Evolutionary conservation across 37 sponge, comb jelly and placozoan genomes (phyloP).

Genomic region (Tethya wilhelma): DNA sequence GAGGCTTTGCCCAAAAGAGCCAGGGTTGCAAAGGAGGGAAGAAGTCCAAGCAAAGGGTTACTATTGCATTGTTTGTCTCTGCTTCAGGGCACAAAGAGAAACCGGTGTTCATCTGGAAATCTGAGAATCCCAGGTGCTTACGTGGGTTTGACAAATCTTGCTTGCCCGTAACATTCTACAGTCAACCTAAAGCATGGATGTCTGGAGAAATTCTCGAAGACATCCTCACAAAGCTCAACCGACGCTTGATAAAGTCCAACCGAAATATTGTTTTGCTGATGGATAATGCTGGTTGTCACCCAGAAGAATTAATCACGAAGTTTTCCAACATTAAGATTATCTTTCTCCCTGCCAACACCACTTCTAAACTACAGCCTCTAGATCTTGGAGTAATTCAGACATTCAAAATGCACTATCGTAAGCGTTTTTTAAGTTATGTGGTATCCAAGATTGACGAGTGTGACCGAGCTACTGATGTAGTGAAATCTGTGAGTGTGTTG

Average conservation of each 20-base stretch:
- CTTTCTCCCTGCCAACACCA: conserved; percentile 68
- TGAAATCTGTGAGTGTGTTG: conserved; percentile 31
- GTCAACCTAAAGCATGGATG: conserved; percentile 71
- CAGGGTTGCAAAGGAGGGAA: conserved; percentile 74
- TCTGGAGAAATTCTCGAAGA: conserved; percentile 58
- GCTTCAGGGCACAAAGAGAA: conserved; percentile 55
- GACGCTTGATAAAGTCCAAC: conserved; percentile 6
- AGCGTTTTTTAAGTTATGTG: conserved; percentile 40
- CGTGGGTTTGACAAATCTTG: conserved; percentile 42
- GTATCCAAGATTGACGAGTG: conserved; percentile 70
- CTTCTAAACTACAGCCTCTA: conserved; percentile 65
- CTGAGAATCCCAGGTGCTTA: conserved; percentile 71
- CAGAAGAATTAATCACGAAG: conserved; percentile 39
- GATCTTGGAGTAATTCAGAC: conserved; percentile 63
- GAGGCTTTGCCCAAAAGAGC: conserved; percentile 46
- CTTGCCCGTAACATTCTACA: conserved; percentile 69
- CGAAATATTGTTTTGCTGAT: conserved; percentile 53
- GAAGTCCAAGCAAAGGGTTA: conserved; percentile 23
- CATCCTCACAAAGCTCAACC: conserved; percentile 39
- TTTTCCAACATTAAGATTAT: conserved; percentile 66
- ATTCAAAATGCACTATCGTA: conserved; percentile 43
- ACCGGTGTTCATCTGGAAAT: conserved; percentile 75
- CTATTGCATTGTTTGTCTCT: conserved; percentile 64
- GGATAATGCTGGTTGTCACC: conserved; percentile 80
- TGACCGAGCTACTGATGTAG: conserved; percentile 32